These are phyloP conservation scores for Rattus rattus DNA, from an alignment of 2,113 vertebrate genomes.

Conservation along the genomic window DNA sequence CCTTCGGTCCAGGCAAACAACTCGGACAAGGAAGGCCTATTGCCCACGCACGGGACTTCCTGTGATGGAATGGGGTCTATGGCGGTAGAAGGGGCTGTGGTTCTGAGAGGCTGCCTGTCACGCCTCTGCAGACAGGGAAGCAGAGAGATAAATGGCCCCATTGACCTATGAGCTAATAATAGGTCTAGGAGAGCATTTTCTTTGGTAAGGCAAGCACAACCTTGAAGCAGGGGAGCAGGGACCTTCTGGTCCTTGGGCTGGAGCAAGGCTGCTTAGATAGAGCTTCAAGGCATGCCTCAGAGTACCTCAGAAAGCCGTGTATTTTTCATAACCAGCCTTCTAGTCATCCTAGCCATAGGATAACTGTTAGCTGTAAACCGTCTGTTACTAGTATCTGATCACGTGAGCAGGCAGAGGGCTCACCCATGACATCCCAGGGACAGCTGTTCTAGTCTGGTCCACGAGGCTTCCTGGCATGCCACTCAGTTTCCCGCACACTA, in stretches of 20 bases:
- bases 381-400: background rate
- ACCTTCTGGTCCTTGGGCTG: background rate
- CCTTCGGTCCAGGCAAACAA: background rate
- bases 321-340: background rate
- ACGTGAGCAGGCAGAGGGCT: background rate
- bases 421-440: too few species aligned
- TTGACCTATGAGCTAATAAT: background rate
- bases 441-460: background rate
- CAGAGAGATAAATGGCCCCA: background rate
- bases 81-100: background rate
- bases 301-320: background rate
- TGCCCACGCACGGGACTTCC: background rate
- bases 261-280: background rate
- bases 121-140: background rate
- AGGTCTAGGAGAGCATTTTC: background rate
- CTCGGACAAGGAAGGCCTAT: background rate
- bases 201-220: background rate
- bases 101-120: background rate
- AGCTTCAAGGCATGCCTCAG: background rate
- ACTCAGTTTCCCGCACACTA: background rate
- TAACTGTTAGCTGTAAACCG: background rate
- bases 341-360: background rate
- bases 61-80: accelerated
- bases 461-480: background rate
- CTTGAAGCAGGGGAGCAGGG: background rate